Evolutionary conservation across 2,113 vertebrate species (phyloP).

Genomic region (Ammospiza nelsoni): DNA sequence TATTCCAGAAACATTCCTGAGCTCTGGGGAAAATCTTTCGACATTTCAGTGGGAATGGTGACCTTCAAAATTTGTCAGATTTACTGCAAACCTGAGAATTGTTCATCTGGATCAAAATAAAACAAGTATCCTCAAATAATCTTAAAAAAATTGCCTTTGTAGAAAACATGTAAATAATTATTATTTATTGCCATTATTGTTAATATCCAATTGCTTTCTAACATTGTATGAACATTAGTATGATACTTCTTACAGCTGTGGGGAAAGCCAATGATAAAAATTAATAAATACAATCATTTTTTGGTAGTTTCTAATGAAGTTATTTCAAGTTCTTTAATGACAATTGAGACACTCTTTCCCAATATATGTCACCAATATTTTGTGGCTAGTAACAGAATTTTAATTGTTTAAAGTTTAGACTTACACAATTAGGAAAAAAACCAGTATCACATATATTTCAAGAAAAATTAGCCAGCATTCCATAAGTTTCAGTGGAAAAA

Average conservation of each 20-base stretch:
- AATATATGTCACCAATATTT: not conserved
- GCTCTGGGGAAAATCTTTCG: not conserved
- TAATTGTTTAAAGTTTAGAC: not conserved
- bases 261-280: not conserved
- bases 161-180: not conserved
- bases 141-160: not conserved
- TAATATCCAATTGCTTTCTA: not conserved
- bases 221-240: not conserved
- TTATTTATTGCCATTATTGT: not conserved
- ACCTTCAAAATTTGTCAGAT: not conserved
- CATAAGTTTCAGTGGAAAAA: not conserved
- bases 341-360: not conserved
- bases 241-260: not conserved
- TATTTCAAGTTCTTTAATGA: not conserved
- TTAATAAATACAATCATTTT: not conserved
- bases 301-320: not conserved
- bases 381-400: not conserved
- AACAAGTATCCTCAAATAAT: not conserved
- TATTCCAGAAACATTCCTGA: not conserved
- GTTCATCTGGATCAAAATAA: not conserved
- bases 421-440: not conserved
- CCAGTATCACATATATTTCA: not conserved
- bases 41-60: fast-evolving
- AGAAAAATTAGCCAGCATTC: not conserved
- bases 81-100: not conserved